Evolutionary conservation across 2,113 vertebrate species (phyloP), one percentile per base, ranked within the genome.

Genomic region (Suricata suricatta): DNA sequence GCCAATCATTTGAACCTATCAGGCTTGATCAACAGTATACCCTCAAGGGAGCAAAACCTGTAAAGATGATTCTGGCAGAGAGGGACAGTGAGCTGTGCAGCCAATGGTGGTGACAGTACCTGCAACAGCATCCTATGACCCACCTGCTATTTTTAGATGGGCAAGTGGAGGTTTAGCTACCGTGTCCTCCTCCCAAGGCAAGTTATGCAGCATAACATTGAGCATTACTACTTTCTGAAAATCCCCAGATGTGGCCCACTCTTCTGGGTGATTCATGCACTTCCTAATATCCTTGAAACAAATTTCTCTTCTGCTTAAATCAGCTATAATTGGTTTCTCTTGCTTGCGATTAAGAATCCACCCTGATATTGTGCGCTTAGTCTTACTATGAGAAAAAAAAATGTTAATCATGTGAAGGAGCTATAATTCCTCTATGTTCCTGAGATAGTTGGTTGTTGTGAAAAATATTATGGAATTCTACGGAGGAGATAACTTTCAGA

Each of bases 401-500:
- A 93, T 35, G 12, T 71, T 63, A 94, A 80, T 0, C 1, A 11
- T 85, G 11, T 35, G 52, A 63, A 82, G 10, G 33, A 94, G 71
- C 4, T 76, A 17, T 88, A 97, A 92, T n/a, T 96, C 29, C 82
- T 95, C 38, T 79, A 3, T 63, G 60, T 68, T 77, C n/a, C n/a
- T 66, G 27, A 82, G 35, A 88, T 15, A 35, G 69, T 66, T 90
- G 13, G 13, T 54, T 93, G 19, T 44, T 88, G 41, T 41, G 27
- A 0, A 69, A 79, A 16, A 69, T 52, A 44, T 19, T n/a, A 72
- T 17, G 25, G 21, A 85, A 57, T 29, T 76, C 16, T 25, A 69
- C 7, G 82, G 27, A 95, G 27, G 23, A 57, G 66, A 50, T 57
- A 88, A 80, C 57, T 95, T 95, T 96, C 47, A 69, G 80, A 95